Evolutionary conservation across 2,797 vertebrate species (phyloP), one percentile per base, ranked within the genome.

Genomic region (Tachyglossus aculeatus): DNA sequence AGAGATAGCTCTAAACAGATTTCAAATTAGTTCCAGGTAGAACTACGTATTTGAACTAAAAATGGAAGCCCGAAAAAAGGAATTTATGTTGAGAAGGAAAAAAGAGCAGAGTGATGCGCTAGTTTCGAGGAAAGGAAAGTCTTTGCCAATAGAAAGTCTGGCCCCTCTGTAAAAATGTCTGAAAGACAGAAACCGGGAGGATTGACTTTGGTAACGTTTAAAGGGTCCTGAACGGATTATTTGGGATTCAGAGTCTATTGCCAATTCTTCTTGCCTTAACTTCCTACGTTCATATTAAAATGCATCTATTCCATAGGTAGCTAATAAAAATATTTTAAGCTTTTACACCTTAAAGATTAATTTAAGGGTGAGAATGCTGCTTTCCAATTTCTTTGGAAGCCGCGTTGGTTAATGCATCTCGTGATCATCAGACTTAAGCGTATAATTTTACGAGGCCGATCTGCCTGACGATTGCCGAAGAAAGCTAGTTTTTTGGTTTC

Each of bases 11-110:
- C 43, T 68, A 68, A 73, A 76, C 6, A 68, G 38, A 60, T 53
- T 80, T 76, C 67, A 85, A 88, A 88, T 84, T 76, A 78, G 62
- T 64, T 74, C 5, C 25, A 61, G 79, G 63, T 75, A 68, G 44
- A 81, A 68, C 73, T 48, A 65, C 61, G 65, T 65, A 69, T 55
- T 69, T 70, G 36, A 48, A 45, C 63, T 83, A 81, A 72, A 83
- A 86, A 81, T 80, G 77, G 33, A 82, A 59, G 75, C 48, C 78
- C 83, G 44, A 71, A 81, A 40, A 52, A 44, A 13, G 6, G 27
- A 5, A 43, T n/a, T 62, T 71, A 43, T 59, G 58, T n/a, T 21
- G 40, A 37, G 21, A 77, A 31, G 33, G 40, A 54, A 56, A 54
- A 22, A 16, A 2, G 53, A 78, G 71, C 73, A 79, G 44, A 80